Conservation (phyloP, 2,113 vertebrate species). For the Eulemur rufifrons region DNA sequence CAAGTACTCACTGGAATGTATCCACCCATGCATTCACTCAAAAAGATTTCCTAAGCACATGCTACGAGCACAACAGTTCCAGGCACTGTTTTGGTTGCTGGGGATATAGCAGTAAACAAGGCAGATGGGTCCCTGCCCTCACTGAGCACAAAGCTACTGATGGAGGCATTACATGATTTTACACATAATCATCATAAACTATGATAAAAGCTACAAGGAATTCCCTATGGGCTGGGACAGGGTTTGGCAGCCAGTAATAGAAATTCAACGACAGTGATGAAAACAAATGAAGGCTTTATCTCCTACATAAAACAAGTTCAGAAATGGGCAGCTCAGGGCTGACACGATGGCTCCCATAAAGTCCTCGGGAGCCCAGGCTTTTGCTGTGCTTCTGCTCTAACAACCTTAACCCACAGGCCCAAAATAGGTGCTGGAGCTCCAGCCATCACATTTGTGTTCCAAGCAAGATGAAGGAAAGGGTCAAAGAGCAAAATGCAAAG, state of each 20-base stretch:
- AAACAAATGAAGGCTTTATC: background rate
- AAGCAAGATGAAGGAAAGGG: background rate
- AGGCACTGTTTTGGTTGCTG: background rate
- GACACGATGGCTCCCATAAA: background rate
- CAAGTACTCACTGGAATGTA: too few relatives aligned
- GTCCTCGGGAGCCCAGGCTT: background rate
- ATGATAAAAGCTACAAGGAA: background rate
- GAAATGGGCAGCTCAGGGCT: background rate
- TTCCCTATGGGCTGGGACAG: background rate
- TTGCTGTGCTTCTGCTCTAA: background rate
- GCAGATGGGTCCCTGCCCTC: background rate
- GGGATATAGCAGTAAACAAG: background rate
- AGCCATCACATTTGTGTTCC: background rate
- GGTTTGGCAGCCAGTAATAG: background rate
- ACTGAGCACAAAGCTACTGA: background rate
- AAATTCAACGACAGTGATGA: background rate
- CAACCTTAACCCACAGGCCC: background rate
- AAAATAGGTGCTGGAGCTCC: background rate
- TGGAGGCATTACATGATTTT: background rate
- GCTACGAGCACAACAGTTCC: too few relatives aligned
- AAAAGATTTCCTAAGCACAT: background rate
- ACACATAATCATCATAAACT: background rate
- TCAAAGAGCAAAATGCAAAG: background rate
- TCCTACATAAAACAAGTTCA: background rate
- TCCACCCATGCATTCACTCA: background rate